Evolutionary conservation across 2,113 vertebrate genomes (phyloP).

Genomic region (Saiga tatarica): DNA sequence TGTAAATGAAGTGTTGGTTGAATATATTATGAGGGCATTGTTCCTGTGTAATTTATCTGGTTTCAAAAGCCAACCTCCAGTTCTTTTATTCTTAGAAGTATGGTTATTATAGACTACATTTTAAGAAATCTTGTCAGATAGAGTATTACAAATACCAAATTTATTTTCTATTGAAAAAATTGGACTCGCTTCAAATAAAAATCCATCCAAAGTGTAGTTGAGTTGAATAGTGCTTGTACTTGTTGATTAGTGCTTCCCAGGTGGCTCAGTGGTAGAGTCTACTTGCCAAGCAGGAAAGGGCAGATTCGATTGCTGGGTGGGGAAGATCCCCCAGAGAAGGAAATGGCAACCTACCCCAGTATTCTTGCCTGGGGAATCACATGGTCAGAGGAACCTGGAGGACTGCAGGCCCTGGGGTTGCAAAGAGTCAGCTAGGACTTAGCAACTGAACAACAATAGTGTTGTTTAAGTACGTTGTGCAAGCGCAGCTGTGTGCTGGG

Average conservation of each 20-base stretch:
- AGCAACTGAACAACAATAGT: neutral
- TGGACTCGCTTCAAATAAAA: constrained; percentile 8
- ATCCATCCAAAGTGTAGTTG: neutral
- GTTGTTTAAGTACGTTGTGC: neutral
- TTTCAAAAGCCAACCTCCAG: constrained; percentile 20
- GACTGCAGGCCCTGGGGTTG: neutral
- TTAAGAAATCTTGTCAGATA: constrained; percentile 3
- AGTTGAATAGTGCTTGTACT: neutral
- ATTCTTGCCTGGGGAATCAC: neutral
- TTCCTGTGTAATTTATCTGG: neutral
- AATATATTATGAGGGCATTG: neutral
- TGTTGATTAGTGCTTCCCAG: neutral
- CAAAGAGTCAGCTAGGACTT: neutral
- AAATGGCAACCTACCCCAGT: neutral
- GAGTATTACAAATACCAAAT: neutral
- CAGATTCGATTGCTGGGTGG: neutral
- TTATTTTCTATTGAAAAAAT: neutral
- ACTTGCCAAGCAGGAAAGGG: neutral
- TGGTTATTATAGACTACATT: constrained; percentile 17
- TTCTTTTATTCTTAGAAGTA: neutral
- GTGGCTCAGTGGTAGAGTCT: neutral
- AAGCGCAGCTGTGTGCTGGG: neutral
- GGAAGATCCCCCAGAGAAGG: neutral
- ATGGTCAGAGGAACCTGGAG: neutral
- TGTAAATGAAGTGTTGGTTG: constrained; percentile 27